These are phyloP conservation scores for Antechinus stuartii DNA, from an alignment of 2,113 vertebrate species.

Conservation along the genomic window DNA sequence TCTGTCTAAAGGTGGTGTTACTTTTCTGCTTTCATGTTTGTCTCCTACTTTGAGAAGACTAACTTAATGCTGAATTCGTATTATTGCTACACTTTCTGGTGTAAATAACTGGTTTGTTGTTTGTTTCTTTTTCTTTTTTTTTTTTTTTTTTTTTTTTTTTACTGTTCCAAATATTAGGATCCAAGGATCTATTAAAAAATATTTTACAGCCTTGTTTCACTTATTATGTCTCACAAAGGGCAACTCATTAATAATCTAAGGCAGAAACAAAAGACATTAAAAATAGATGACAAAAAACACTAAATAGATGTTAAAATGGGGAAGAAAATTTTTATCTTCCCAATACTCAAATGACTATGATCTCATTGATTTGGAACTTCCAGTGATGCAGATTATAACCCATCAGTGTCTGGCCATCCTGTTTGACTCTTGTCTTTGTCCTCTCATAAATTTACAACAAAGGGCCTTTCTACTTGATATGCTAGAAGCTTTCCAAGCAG, in stretches of 20 bases:
- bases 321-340: background rate
- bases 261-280: background rate
- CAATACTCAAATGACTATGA: background rate
- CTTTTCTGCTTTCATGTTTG: constrained; percentile 44
- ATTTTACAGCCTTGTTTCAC: constrained; percentile 17
- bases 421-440: background rate
- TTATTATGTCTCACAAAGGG: background rate
- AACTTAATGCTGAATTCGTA: constrained; percentile 37
- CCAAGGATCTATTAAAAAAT: constrained; percentile 52
- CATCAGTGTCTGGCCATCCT: background rate
- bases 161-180: background rate
- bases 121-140: background rate
- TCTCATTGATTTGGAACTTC: background rate
- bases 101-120: constrained; percentile 37
- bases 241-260: constrained; percentile 22
- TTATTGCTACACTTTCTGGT: constrained; percentile 54
- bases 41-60: constrained; percentile 24
- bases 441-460: too few species aligned
- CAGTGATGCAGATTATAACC: background rate
- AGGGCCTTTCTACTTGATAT: background rate
- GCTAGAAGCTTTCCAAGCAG: background rate
- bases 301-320: background rate
- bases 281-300: constrained; percentile 9
- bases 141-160: background rate
- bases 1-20: constrained; percentile 9